phyloP scores from a whole-genome alignment of 1,140 invertebrate species.

The Zaprionus vittiger region DNA sequence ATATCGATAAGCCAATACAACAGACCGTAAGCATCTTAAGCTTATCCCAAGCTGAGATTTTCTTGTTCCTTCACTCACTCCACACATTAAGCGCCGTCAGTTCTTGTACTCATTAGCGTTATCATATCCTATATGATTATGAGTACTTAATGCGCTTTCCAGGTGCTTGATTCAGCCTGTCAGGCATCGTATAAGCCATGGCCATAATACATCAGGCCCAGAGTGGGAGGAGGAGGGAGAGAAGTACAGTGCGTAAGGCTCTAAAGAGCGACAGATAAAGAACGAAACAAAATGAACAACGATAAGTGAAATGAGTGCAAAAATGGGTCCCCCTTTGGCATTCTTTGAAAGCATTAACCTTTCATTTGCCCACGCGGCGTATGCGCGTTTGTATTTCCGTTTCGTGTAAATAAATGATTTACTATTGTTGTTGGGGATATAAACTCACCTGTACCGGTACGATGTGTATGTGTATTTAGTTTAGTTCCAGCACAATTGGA shows the following conservation, averaged over 20 bases:
- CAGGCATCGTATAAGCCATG: not conserved
- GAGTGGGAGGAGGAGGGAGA: not conserved
- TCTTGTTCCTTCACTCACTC: too few relatives aligned
- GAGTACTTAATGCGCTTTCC: conserved; percentile 13
- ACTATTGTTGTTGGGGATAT: not conserved
- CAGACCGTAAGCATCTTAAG: too few relatives aligned
- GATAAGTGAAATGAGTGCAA: not conserved
- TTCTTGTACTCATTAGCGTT: not conserved
- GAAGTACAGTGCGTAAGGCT: not conserved
- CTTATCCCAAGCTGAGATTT: too few relatives aligned
- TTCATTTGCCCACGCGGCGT: conserved; percentile 24
- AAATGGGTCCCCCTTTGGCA: not conserved
- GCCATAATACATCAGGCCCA: conserved; percentile 18
- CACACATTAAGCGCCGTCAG: not conserved
- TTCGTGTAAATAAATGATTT: conserved; percentile 17
- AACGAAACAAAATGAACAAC: conserved; percentile 19
- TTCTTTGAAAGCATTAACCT: conserved; percentile 5
- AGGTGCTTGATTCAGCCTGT: conserved; percentile 8
- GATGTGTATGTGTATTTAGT: not conserved
- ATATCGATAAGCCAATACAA: too few relatives aligned
- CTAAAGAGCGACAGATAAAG: not conserved
- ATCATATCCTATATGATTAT: not conserved
- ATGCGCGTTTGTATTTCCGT: conserved; percentile 37
- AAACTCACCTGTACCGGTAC: not conserved
- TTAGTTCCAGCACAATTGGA: not conserved